Base-by-base conservation (phyloP, 2,888 invertebrate genomes). In the Hofmannophila pseudospretella region DNA sequence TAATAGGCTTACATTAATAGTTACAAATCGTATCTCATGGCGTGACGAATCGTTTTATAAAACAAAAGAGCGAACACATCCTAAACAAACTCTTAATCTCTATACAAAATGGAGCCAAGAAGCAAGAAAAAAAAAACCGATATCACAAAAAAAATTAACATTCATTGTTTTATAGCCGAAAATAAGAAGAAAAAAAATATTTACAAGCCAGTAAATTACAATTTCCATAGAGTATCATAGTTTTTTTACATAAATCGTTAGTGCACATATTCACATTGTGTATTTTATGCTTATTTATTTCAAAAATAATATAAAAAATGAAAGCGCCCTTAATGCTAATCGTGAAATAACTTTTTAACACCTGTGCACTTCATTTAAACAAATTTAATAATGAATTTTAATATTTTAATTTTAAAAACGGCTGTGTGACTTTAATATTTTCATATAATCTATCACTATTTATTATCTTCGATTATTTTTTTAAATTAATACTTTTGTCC, bases 1-100 rank as follows among this genome's bases (percentile, higher is more conserved):
- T 85, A 82, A 81, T 85, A 84, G 85, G 85, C 85, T 86, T 86
- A 86, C 69, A 55, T 78, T 82, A 84, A 65, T 84, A 86, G 85
- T 85, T 84, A 86, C 78, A 82, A 74, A 75, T 82, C 77, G 84
- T 85, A 82, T 79, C 70, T 58, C 67, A 51, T 68, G 73, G 78
- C 79, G 56, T 64, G 67, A 69, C 58, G 54, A 62, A 60, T 49
- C 45, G 45, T 43, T 56, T 53, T 44, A 56, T 44, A 53, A 55
- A 57, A 45, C 11, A 51, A 47, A 47, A 31, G n/a, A 32, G 27
- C 32, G 11, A 29, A 36, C n/a, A 8, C 26, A 16, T 30, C 14
- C 12, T 7, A 39, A 31, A 32, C 33, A 12, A n/a, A n/a, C 23
- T 8, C 23, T n/a, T 27, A 11, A 8, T 10, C 2, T 38, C 23